These are phyloP conservation scores for Hyperopisus bebe DNA, from an alignment of 2,113 vertebrate genomes.

Conservation along the genomic window DNA sequence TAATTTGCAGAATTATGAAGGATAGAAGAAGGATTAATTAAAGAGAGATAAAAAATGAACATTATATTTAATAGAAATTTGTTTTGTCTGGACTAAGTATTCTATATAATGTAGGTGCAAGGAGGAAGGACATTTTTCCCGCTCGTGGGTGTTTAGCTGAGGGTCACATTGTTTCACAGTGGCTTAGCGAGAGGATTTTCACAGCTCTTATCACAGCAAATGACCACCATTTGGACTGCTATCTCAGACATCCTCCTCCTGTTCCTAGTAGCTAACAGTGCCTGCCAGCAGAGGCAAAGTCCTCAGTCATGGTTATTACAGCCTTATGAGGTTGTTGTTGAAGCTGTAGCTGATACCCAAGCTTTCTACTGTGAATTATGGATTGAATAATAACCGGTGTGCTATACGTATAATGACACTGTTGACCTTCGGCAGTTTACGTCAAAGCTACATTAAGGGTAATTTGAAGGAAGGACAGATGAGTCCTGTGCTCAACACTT, in stretches of 20 bases:
- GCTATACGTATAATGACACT: background rate
- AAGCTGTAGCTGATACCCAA: background rate
- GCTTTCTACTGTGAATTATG: background rate
- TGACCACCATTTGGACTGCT: background rate
- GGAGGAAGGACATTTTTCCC: background rate
- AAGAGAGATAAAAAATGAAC: background rate
- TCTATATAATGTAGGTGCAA: background rate
- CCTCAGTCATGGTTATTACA: background rate
- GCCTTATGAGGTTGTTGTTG: background rate
- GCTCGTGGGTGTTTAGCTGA: background rate
- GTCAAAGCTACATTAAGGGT: conserved; percentile 58
- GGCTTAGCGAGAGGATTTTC: background rate
- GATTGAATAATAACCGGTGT: background rate
- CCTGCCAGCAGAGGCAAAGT: background rate
- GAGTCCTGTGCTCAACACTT: conserved; percentile 53
- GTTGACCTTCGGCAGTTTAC: conserved; percentile 51
- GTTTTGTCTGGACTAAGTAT: background rate
- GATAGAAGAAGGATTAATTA: background rate
- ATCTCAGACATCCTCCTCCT: background rate
- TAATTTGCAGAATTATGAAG: background rate
- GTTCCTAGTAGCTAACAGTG: background rate
- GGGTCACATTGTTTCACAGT: background rate
- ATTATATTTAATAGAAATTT: background rate
- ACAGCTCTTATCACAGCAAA: background rate
- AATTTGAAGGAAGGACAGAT: conserved; percentile 42